Percentiles rank a stretch among this genome's conserved stretches.
Evolutionary conservation across 64 coral and sea anemone species (phyloP).

Genomic region (Montipora sp.): DNA sequence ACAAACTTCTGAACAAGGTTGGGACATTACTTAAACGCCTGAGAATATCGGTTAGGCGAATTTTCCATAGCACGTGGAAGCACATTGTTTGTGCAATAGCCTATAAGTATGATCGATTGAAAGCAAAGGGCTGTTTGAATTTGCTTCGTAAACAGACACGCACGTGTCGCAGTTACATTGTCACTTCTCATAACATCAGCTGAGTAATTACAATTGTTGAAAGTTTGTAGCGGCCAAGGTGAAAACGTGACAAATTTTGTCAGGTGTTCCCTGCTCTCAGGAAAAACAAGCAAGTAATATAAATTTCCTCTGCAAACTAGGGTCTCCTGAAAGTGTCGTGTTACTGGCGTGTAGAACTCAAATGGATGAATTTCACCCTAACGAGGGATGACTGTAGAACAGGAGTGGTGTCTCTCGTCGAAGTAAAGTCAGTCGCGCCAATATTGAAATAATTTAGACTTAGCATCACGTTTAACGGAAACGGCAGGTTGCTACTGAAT

Average conservation of each 20-base stretch:
- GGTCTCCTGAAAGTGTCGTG: no score
- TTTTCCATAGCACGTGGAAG: background rate
- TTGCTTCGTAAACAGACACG: conserved; percentile 9
- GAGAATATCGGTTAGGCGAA: background rate
- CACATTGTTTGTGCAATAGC: background rate
- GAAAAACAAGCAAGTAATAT: background rate
- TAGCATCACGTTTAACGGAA: no score
- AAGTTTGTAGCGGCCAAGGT: background rate
- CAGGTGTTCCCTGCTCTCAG: no score
- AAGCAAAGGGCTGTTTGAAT: background rate
- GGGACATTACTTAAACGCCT: background rate
- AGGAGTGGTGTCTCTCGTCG: no score
- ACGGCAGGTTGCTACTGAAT: no score
- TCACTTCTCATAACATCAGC: background rate
- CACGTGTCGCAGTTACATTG: background rate
- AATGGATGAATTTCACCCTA: no score
- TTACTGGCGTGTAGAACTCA: no score
- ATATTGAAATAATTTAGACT: no score
- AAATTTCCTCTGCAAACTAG: no score
- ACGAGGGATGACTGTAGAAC: no score
- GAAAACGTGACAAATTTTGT: background rate
- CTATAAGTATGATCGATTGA: background rate
- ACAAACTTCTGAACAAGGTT: background rate
- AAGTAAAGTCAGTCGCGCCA: no score
- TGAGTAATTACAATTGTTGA: background rate